Evolutionary conservation across 2,113 vertebrate genomes (phyloP), one percentile per base, ranked within the genome.

Genomic region (Psettodes erumei): DNA sequence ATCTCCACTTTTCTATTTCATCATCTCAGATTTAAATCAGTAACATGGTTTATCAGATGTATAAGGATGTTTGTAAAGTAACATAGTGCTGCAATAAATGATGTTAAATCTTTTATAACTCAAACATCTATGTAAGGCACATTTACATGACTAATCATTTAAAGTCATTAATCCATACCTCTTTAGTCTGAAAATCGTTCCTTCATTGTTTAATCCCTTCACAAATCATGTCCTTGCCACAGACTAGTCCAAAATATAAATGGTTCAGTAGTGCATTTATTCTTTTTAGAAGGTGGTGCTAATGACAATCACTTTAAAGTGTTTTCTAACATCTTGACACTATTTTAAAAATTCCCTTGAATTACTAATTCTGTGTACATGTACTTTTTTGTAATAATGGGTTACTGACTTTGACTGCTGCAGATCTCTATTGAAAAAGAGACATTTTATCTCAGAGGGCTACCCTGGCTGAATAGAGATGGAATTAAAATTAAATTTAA

Each of bases 401-500:
- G 25, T 42, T 60, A 19, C 59, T 50, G 37, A 70, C 16, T 59
- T 60, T 11, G 53, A 58, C 15, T 59, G 45, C 69, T 16, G 35
- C 21, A 27, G 27, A 60, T 55, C 33, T 25, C 50, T 48, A 56
- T 62, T 73, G 55, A 75, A 78, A 75, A 73, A 63, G 47, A 74
- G 28, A 60, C 42, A 47, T 81, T 81, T 75, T 81, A 79, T 87
- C 63, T 71, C 23, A 32, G 35, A 11, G 62, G 25, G 25, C 21
- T 51, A 18, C 27, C 61, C 30, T 3, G 3, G 67, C 58, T 65
- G 65, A 74, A 82, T 35, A 54, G 53, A 51, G 56, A 75, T 72
- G 47, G 59, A 78, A 84, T 77, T 84, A 50, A 87, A 89, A 87
- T 78, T 2, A 71, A 83, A 81, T 81, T 64, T 56, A 60, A 65